A percentile compares a stretch with the other conserved stretches of the same genome.
Conservation (phyloP, 92 coral and sea anemone species). For the Epizoanthus illoricatus region DNA sequence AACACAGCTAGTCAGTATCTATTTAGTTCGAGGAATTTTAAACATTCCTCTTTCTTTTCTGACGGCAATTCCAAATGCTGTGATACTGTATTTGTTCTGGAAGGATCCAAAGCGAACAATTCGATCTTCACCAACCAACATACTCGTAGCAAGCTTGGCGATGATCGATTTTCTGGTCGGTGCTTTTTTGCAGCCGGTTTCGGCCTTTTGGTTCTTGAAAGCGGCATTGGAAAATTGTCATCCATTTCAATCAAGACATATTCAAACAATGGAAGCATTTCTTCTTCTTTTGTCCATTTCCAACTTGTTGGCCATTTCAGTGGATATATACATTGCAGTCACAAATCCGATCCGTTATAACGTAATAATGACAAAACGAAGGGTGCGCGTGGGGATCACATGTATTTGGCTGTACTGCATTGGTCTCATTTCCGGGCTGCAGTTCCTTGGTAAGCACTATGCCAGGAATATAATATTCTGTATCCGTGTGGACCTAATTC, state of each 20-base stretch:
- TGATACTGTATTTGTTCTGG: slow-evolving; percentile 27
- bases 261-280: slow-evolving; percentile 28
- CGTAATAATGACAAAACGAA: slow-evolving; percentile 11
- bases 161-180: slow-evolving; percentile 32
- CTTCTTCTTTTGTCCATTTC: slow-evolving; percentile 15
- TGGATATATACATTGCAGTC: slow-evolving; percentile 25
- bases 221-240: not conserved
- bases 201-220: slow-evolving; percentile 30
- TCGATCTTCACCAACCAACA: slow-evolving; percentile 26
- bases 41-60: slow-evolving; percentile 20
- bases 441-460: slow-evolving; percentile 10
- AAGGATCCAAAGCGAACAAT: slow-evolving; percentile 28
- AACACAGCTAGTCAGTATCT: not conserved
- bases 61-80: slow-evolving; percentile 18
- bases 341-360: slow-evolving; percentile 21
- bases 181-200: slow-evolving; percentile 12
- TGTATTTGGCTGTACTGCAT: slow-evolving; percentile 27
- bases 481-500: slow-evolving; percentile 6
- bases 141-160: slow-evolving; percentile 17
- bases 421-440: slow-evolving; percentile 8
- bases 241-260: slow-evolving; percentile 36
- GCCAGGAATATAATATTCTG: slow-evolving; percentile 27
- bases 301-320: slow-evolving; percentile 32
- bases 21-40: slow-evolving; percentile 26
- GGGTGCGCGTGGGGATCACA: not conserved